Evolutionary conservation across 2,888 invertebrate species (phyloP).

Genomic region (Brachypalpus laphriformis): DNA sequence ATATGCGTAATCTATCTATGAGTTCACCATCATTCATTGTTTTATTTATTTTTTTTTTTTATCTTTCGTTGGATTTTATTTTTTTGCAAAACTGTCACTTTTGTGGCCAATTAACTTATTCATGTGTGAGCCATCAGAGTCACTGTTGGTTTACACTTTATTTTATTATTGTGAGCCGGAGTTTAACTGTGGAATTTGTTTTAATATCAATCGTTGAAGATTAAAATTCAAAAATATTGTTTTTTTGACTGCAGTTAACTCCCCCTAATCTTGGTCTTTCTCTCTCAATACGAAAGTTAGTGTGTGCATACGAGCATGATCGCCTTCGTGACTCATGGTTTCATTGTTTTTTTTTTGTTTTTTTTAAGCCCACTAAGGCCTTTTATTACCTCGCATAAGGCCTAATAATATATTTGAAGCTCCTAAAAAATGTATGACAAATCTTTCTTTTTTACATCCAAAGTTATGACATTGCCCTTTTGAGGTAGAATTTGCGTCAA

Average conservation of each 20-base stretch:
- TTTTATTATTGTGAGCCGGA: not conserved
- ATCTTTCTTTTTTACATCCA: not conserved
- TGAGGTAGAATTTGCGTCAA: not conserved
- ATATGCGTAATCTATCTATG: constrained; percentile 45
- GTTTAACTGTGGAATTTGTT: not conserved
- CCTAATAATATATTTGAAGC: not conserved
- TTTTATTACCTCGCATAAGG: not conserved
- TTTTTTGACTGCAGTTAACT: no score
- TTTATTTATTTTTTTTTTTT: constrained; percentile 23
- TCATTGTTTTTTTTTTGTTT: no score
- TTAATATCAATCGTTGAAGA: not conserved
- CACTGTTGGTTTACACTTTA: constrained; percentile 1
- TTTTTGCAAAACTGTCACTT: constrained; percentile 48
- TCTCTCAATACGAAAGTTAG: not conserved
- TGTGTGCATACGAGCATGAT: no score
- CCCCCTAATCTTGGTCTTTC: not conserved
- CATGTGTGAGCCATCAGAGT: constrained; percentile 31
- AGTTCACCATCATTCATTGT: constrained; percentile 61
- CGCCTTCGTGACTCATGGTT: no score
- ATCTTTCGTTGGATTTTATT: constrained; percentile 1
- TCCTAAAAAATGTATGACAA: not conserved
- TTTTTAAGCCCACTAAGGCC: not conserved
- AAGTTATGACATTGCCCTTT: not conserved
- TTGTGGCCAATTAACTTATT: constrained; percentile 44
- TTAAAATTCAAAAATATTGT: no score